Evolutionary conservation across 2,113 vertebrate species (phyloP).

Genomic region (Entomyzon cyanotis): DNA sequence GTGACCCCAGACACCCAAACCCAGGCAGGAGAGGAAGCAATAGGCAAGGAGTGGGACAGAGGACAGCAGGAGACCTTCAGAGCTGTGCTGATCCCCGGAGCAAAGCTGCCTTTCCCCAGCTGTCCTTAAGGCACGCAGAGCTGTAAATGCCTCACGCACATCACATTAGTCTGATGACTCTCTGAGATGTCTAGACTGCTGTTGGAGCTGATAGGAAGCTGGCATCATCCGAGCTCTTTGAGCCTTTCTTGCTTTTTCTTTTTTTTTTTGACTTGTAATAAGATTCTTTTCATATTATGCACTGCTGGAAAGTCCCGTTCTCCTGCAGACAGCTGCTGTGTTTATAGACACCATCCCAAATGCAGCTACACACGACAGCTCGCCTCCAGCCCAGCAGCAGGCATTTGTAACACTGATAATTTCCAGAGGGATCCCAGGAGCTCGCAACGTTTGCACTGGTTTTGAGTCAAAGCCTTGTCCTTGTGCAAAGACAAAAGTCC

Average conservation of each 20-base stretch:
- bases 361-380: constrained; percentile 26
- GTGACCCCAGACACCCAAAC: background rate
- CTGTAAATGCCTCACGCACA: background rate
- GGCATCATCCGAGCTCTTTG: background rate
- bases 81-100: background rate
- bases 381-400: background rate
- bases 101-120: background rate
- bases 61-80: background rate
- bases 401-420: background rate
- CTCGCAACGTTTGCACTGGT: background rate
- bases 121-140: background rate
- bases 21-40: background rate
- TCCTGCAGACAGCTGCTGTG: constrained; percentile 57
- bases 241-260: background rate
- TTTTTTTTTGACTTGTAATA: background rate
- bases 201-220: constrained; percentile 28
- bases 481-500: background rate
- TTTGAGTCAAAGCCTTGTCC: background rate
- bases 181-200: constrained; percentile 5
- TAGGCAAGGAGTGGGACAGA: background rate
- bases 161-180: constrained; percentile 4
- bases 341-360: constrained; percentile 40
- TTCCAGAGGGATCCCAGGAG: background rate
- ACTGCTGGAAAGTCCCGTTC: constrained; percentile 46
- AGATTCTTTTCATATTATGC: constrained; percentile 60